Percentiles rank a stretch among this genome's conserved stretches.
phyloP scores from a whole-genome alignment of 2,888 invertebrate genomes.

The Orthonychiurus folsomi region DNA sequence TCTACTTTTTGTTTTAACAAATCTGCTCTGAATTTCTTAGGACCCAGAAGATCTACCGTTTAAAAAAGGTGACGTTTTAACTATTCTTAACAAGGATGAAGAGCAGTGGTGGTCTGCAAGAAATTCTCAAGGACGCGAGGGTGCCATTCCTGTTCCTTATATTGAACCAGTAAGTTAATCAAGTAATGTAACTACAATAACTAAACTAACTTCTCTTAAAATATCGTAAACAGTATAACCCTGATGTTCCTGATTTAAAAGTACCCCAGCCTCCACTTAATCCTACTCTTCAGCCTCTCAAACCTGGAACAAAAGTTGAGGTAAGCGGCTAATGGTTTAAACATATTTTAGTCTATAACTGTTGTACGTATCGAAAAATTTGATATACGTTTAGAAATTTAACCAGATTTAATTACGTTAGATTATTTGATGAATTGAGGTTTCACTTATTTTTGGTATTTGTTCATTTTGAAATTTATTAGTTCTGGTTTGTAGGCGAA shows the following conservation, averaged over 20 bases:
- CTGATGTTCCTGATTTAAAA: too few relatives aligned
- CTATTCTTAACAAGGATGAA: slow-evolving; percentile 87
- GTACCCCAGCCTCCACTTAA: background rate
- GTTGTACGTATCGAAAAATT: too few relatives aligned
- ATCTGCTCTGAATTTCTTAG: slow-evolving; percentile 48
- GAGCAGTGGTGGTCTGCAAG: slow-evolving; percentile 99
- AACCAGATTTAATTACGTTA: too few relatives aligned
- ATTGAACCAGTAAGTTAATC: slow-evolving; percentile 61
- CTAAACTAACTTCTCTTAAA: too few relatives aligned
- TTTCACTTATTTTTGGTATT: too few relatives aligned
- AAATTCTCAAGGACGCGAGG: slow-evolving; percentile 74
- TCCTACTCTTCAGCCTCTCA: background rate
- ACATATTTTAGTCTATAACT: too few relatives aligned
- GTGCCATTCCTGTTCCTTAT: slow-evolving; percentile 93
- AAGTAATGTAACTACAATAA: background rate
- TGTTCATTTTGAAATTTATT: too few relatives aligned
- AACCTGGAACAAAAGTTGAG: background rate
- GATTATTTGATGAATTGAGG: too few relatives aligned
- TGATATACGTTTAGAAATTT: too few relatives aligned
- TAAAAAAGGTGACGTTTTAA: slow-evolving; percentile 83
- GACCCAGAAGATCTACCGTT: slow-evolving; percentile 94
- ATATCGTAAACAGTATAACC: background rate
- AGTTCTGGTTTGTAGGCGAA: too few relatives aligned
- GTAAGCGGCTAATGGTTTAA: background rate
- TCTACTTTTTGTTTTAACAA: background rate